These are phyloP conservation scores for Conus betulinus DNA, from an alignment of 1,140 invertebrate species.

Conservation along the genomic window DNA sequence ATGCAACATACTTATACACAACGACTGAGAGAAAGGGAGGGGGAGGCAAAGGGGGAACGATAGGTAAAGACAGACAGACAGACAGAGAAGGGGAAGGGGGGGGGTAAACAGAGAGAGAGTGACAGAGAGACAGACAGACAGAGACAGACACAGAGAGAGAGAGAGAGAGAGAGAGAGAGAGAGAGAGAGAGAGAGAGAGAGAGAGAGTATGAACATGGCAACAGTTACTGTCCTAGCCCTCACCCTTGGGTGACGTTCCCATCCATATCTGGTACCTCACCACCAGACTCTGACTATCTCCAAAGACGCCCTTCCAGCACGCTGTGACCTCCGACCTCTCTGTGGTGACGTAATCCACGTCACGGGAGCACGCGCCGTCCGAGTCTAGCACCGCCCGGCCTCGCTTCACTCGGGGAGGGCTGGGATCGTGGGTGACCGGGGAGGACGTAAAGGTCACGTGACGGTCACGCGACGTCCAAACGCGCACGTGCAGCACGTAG, in stretches of 20 bases:
- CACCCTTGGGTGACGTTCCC: constrained; percentile 50
- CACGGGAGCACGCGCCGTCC: constrained; percentile 28
- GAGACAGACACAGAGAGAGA: too few relatives aligned
- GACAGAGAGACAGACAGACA: too few relatives aligned
- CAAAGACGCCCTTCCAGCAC: constrained; percentile 55
- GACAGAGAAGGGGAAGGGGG: too few relatives aligned
- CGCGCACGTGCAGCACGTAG: constrained; percentile 55
- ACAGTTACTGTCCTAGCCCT: too few relatives aligned
- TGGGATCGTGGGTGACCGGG: constrained; percentile 45
- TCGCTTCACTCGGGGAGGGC: constrained; percentile 41
- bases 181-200: too few relatives aligned
- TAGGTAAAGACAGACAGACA: too few relatives aligned
- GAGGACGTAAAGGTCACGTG: constrained; percentile 41
- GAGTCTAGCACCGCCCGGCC: constrained; percentile 48
- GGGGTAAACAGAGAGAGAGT: too few relatives aligned
- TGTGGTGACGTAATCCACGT: constrained; percentile 50
- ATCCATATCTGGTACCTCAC: constrained; percentile 37
- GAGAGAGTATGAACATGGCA: too few relatives aligned
- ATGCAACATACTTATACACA: too few relatives aligned
- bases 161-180: too few relatives aligned
- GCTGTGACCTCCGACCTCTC: constrained; percentile 18
- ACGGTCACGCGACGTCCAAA: constrained; percentile 42
- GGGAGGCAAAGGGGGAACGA: too few relatives aligned
- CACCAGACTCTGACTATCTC: constrained; percentile 51
- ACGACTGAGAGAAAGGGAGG: too few relatives aligned